Conservation (phyloP, 2,888 invertebrate genomes). For the Myopa testacea region DNA sequence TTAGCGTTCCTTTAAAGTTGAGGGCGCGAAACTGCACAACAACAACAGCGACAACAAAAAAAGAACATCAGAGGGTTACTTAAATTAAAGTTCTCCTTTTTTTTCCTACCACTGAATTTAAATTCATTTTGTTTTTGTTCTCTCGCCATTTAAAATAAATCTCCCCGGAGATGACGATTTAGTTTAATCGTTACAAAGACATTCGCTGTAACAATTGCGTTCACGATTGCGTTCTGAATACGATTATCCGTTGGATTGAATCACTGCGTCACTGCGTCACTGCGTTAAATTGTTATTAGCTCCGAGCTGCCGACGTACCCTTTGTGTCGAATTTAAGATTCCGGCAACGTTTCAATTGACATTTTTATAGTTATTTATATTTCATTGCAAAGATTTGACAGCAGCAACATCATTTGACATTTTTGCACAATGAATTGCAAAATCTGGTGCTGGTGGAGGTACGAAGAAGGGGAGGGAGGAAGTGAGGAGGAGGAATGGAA, state of each 20-base stretch:
- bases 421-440: too few species aligned
- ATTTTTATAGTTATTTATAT: constrained; percentile 14
- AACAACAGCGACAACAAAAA: neutral
- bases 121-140: constrained; percentile 27
- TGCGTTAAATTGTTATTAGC: neutral
- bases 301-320: too few species aligned
- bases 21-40: neutral
- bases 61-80: neutral
- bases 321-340: constrained; percentile 15
- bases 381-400: constrained; percentile 19
- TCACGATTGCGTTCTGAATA: constrained; percentile 26
- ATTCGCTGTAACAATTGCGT: neutral
- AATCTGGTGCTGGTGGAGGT: too few species aligned
- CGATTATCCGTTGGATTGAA: constrained; percentile 33
- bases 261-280: neutral
- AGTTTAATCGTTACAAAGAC: constrained; percentile 16
- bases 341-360: constrained; percentile 16
- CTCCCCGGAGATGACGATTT: constrained; percentile 27
- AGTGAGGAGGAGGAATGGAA: too few species aligned
- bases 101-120: neutral
- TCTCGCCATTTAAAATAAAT: constrained; percentile 30
- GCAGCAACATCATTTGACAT: too few species aligned
- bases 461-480: too few species aligned
- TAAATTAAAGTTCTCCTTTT: neutral
- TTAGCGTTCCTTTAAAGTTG: constrained; percentile 13